Conservation (phyloP, 1,140 invertebrate species). For the Ceratitis capitata region DNA sequence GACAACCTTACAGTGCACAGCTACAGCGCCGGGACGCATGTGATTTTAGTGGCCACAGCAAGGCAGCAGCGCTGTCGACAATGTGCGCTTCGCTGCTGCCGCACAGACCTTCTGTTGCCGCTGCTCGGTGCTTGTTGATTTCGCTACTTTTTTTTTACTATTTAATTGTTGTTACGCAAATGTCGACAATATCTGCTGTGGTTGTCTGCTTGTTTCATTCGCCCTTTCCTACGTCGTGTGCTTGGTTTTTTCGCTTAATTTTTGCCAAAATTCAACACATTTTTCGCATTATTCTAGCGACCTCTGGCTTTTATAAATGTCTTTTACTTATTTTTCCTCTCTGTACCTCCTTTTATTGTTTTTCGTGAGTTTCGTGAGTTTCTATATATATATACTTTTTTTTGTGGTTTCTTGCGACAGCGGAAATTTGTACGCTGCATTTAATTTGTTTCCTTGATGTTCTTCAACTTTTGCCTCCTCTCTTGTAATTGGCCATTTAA, state of each 20-base stretch:
- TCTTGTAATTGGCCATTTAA: neutral
- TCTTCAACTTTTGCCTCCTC: neutral
- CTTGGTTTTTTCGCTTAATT: neutral
- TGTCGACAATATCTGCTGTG: neutral
- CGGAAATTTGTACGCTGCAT: neutral
- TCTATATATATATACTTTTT: too few species aligned
- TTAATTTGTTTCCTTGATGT: neutral
- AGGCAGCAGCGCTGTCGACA: neutral
- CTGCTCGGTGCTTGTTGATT: neutral
- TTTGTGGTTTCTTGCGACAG: neutral
- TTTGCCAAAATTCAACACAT: neutral
- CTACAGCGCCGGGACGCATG: neutral
- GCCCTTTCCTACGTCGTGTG: neutral
- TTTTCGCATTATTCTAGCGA: constrained; percentile 10
- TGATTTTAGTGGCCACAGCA: neutral
- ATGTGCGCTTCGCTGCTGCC: neutral
- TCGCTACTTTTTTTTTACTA: neutral
- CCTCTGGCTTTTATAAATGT: neutral
- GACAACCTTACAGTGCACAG: neutral
- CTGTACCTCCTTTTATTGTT: neutral
- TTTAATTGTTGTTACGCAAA: neutral
- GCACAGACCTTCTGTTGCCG: neutral
- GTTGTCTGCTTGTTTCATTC: neutral
- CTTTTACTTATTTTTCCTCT: neutral
- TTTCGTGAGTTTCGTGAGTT: too few species aligned